Percentiles rank a stretch among this genome's conserved stretches.
phyloP scores from a whole-genome alignment of 2,797 vertebrate species.

The Myotis myotis region DNA sequence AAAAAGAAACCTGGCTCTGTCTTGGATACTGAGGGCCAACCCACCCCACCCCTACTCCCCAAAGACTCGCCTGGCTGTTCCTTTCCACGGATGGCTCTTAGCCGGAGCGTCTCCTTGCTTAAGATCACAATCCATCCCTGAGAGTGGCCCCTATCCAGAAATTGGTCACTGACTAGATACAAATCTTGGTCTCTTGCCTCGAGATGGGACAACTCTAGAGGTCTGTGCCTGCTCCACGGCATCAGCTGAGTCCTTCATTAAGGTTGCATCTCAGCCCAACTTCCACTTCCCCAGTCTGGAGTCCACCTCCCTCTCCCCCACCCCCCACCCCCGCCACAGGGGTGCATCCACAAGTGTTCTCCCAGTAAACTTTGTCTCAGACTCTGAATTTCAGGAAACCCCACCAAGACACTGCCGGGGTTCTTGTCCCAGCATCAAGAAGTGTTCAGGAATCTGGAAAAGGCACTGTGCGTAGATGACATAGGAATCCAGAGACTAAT shows the following conservation, averaged over 20 bases:
- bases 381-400: constrained; percentile 31
- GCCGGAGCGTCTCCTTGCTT: neutral
- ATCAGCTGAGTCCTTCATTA: neutral
- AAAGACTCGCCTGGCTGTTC: neutral
- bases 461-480: too few relatives aligned
- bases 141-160: neutral
- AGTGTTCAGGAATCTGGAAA: too few relatives aligned
- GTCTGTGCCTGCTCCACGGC: neutral
- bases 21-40: neutral
- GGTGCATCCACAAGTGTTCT: neutral
- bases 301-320: neutral
- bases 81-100: neutral
- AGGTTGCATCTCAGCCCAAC: neutral
- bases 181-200: neutral
- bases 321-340: fast-evolving
- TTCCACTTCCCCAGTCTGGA: neutral
- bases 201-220: neutral
- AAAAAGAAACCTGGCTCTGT: neutral
- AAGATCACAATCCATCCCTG: neutral
- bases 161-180: neutral
- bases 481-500: too few relatives aligned
- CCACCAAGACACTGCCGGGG: neutral
- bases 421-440: too few relatives aligned
- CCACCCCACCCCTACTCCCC: neutral
- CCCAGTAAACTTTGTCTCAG: neutral